Evolutionary conservation across 2,797 vertebrate species (phyloP).

Genomic region (Tamandua tetradactyla): DNA sequence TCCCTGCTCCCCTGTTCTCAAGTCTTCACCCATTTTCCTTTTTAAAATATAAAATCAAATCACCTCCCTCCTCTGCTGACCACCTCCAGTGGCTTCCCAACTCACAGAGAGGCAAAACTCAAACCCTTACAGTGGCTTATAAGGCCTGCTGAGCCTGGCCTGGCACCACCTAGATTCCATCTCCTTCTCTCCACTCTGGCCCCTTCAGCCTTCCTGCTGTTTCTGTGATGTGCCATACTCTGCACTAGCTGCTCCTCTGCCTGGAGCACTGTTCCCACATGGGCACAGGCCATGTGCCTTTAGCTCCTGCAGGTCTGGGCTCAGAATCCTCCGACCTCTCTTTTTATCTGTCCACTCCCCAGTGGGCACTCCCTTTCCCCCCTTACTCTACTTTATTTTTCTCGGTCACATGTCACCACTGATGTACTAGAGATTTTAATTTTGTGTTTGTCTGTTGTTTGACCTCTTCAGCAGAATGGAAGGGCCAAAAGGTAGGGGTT

Average conservation of each 20-base stretch:
- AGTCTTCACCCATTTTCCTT: not conserved
- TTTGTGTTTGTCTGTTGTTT: not conserved
- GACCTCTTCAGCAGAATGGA: not conserved
- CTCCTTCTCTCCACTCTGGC: too few species aligned
- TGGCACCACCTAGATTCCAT: not conserved
- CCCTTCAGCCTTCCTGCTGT: not conserved
- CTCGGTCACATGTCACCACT: not conserved
- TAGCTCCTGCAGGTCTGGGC: not conserved
- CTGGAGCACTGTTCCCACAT: not conserved
- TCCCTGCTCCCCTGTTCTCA: not conserved
- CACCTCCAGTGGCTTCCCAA: not conserved
- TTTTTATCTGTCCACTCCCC: not conserved
- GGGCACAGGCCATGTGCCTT: too few species aligned
- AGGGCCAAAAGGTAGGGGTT: not conserved
- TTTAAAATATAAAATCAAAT: not conserved
- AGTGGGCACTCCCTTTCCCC: not conserved
- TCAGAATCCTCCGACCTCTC: not conserved
- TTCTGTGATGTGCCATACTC: not conserved
- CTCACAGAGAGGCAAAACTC: not conserved
- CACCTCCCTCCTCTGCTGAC: not conserved
- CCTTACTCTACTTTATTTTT: not conserved
- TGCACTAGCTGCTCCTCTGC: not conserved
- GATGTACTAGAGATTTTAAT: not conserved
- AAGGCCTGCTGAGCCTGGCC: too few species aligned
- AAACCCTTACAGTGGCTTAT: not conserved